phyloP scores from a whole-genome alignment of 2,113 vertebrate genomes.

The Acrocephalus kingi region DNA sequence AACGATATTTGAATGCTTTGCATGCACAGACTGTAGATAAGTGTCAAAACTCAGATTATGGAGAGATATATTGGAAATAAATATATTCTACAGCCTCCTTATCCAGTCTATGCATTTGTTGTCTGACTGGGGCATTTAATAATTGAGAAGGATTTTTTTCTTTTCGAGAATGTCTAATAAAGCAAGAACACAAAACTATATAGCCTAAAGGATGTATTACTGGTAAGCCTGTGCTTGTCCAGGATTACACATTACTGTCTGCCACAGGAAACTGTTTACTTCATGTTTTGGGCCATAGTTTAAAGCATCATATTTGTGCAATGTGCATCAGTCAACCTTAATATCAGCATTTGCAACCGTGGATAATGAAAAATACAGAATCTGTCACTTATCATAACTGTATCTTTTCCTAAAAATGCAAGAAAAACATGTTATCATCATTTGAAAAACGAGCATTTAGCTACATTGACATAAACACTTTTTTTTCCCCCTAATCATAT shows the following conservation, averaged over 20 bases:
- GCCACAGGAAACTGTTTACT: not conserved
- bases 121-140: not conserved
- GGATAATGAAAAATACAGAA: not conserved
- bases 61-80: not conserved
- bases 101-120: not conserved
- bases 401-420: not conserved
- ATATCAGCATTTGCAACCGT: not conserved
- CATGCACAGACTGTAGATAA: not conserved
- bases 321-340: not conserved
- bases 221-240: not conserved
- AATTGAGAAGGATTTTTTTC: not conserved
- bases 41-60: not conserved
- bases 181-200: not conserved
- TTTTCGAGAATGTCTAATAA: not conserved
- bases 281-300: not conserved
- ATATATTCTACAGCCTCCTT: not conserved
- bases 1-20: not conserved
- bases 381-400: not conserved
- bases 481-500: not conserved
- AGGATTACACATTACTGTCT: not conserved
- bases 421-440: not conserved
- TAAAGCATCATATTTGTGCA: not conserved
- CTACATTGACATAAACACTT: not conserved
- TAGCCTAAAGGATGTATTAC: not conserved
- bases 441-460: not conserved